These are phyloP conservation scores for Patella ulyssiponensis DNA, from an alignment of 2,888 invertebrate species.

Conservation along the genomic window DNA sequence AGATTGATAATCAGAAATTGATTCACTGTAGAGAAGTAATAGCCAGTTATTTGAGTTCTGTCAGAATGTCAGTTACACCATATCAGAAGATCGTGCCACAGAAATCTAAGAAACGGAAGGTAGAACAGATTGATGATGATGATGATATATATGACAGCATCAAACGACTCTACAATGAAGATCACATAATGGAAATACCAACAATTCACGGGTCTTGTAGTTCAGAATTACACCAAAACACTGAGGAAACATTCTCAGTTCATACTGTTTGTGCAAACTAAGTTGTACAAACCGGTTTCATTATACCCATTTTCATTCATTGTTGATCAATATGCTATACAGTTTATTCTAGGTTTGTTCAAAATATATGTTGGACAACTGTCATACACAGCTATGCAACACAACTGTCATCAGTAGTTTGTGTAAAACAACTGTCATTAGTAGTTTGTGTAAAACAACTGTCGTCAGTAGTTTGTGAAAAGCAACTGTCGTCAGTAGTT, in stretches of 20 bases:
- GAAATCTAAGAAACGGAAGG: constrained; percentile 64
- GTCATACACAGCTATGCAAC: too few relatives aligned
- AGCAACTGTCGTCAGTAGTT: too few relatives aligned
- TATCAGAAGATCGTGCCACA: constrained; percentile 39
- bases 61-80: constrained; percentile 43
- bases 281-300: neutral
- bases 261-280: constrained; percentile 37
- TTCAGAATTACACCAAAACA: constrained; percentile 57
- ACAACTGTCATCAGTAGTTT: too few relatives aligned
- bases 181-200: constrained; percentile 30
- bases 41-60: constrained; percentile 47
- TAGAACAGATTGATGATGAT: constrained; percentile 52
- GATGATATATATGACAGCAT: constrained; percentile 69
- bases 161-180: constrained; percentile 67
- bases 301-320: too few relatives aligned
- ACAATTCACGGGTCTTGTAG: constrained; percentile 55
- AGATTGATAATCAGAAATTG: constrained; percentile 63
- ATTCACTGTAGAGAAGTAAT: constrained; percentile 63
- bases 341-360: too few relatives aligned
- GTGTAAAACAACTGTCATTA: too few relatives aligned
- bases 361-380: too few relatives aligned
- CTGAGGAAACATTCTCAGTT: constrained; percentile 39
- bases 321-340: too few relatives aligned
- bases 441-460: too few relatives aligned
- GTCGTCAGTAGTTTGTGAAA: too few relatives aligned